These are phyloP conservation scores for Halcyon leucocephala DNA, from an alignment of 2,797 vertebrate species.

Conservation along the genomic window DNA sequence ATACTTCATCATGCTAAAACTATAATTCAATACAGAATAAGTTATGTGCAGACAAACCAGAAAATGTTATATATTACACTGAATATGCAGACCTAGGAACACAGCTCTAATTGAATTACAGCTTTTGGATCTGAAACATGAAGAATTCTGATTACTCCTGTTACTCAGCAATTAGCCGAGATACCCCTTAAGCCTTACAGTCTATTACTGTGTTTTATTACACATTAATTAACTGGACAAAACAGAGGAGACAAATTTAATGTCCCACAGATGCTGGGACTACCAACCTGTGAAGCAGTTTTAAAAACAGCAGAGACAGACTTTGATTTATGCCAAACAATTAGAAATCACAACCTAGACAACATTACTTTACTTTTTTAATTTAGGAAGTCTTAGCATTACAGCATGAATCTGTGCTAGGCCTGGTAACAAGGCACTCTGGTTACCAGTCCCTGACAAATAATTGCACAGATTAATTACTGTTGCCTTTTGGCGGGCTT, in stretches of 20 bases:
- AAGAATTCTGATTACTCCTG: neutral
- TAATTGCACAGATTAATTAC: neutral
- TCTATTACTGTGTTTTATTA: neutral
- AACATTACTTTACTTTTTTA: neutral
- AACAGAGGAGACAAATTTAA: neutral
- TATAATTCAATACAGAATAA: neutral
- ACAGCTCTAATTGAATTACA: neutral
- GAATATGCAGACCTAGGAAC: neutral
- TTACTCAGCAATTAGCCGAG: neutral
- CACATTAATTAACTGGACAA: neutral
- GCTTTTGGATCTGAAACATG: neutral
- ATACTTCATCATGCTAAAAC: neutral
- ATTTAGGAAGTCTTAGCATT: neutral
- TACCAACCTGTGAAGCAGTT: neutral
- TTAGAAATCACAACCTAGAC: neutral
- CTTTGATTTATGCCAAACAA: neutral
- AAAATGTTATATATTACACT: neutral
- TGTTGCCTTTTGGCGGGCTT: neutral
- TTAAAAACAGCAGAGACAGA: neutral
- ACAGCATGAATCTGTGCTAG: neutral
- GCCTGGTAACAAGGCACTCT: neutral
- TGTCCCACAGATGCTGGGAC: neutral
- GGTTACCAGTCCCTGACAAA: neutral
- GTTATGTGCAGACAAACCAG: neutral
- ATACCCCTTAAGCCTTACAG: neutral